A percentile compares a stretch with the other conserved stretches of the same genome.
Conservation (phyloP, 2,888 invertebrate genomes). For the Ptychoptera albimana region DNA sequence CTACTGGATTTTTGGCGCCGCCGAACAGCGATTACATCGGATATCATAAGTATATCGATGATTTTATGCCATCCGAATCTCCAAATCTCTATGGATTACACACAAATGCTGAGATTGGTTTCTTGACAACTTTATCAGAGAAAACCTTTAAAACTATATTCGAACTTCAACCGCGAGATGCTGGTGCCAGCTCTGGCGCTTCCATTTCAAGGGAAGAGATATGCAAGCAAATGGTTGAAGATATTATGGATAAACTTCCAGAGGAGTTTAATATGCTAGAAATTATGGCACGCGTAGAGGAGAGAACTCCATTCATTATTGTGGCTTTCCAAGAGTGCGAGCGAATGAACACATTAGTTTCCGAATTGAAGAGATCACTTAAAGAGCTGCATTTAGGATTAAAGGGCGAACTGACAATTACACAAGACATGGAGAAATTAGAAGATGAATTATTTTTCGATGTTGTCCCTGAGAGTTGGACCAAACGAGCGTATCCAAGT, state of each 20-base stretch:
- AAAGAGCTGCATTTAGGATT: constrained; percentile 76
- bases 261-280: constrained; percentile 77
- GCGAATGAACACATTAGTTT: constrained; percentile 77
- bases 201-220: constrained; percentile 58
- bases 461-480: constrained; percentile 74
- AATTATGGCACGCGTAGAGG: constrained; percentile 73
- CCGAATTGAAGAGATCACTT: constrained; percentile 65
- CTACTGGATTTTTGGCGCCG: constrained; percentile 73
- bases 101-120: constrained; percentile 90
- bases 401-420: constrained; percentile 88
- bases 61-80: constrained; percentile 70
- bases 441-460: constrained; percentile 80
- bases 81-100: constrained; percentile 85
- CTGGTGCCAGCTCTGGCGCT: constrained; percentile 47
- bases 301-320: constrained; percentile 78
- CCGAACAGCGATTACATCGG: constrained; percentile 75
- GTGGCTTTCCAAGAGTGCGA: constrained; percentile 91
- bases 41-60: constrained; percentile 80
- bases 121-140: constrained; percentile 74
- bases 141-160: constrained; percentile 69
- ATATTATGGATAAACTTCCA: constrained; percentile 74
- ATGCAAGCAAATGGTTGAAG: constrained; percentile 54
- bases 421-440: constrained; percentile 77
- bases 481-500: constrained; percentile 76
- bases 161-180: constrained; percentile 79